Conservation (phyloP, 2,888 invertebrate species). For the Troides oblongomaculatus region DNA sequence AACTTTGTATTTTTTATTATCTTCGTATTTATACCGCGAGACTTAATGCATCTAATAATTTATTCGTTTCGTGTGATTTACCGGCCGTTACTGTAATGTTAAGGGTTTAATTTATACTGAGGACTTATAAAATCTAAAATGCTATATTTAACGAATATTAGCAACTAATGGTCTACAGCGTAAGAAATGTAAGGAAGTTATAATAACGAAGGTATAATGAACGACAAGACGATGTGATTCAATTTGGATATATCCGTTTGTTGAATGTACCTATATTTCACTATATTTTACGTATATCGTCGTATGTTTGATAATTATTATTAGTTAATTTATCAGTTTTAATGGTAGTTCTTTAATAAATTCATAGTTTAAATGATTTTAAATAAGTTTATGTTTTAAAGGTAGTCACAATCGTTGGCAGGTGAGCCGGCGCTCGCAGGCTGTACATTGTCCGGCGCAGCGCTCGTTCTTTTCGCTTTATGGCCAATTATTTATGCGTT, state of each 20-base stretch:
- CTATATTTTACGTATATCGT: neutral
- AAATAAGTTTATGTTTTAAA: constrained; percentile 6
- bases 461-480: constrained; percentile 58
- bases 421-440: constrained; percentile 24
- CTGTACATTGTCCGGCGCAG: constrained; percentile 57
- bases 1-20: constrained; percentile 47
- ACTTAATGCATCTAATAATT: constrained; percentile 64
- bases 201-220: neutral
- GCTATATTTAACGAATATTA: constrained; percentile 47
- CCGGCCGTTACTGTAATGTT: constrained; percentile 58
- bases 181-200: neutral
- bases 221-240: no score
- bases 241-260: neutral
- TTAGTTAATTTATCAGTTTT: neutral
- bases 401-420: constrained; percentile 15
- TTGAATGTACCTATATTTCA: neutral
- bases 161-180: neutral
- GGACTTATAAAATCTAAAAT: constrained; percentile 61
- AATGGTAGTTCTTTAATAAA: neutral
- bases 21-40: constrained; percentile 52
- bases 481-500: constrained; percentile 63
- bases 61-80: constrained; percentile 69
- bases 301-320: no score
- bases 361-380: neutral
- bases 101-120: constrained; percentile 59